A percentile compares a stretch with the other conserved stretches of the same genome.
Evolutionary conservation across 2,113 vertebrate genomes (phyloP).

Genomic region (Etia nguti): DNA sequence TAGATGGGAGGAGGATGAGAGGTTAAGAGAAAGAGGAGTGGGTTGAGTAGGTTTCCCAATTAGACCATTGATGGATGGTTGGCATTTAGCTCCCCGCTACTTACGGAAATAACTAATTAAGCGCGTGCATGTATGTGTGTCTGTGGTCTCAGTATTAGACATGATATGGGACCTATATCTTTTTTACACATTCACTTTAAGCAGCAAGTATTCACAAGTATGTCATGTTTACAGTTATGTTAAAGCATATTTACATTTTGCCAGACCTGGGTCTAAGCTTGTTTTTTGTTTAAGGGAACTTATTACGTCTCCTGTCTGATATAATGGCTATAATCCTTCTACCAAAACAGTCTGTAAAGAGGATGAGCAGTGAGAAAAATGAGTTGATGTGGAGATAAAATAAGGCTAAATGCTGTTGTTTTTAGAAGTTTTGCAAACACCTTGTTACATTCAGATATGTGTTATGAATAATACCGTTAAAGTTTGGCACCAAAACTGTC

Average conservation of each 20-base stretch:
- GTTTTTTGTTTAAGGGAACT: background rate
- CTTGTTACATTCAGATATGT: background rate
- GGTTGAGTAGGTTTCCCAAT: conserved; percentile 10
- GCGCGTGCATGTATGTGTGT: background rate
- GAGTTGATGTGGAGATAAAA: background rate
- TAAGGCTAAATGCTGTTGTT: background rate
- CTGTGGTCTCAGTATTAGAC: background rate
- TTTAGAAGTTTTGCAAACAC: background rate
- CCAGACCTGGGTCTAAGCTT: background rate
- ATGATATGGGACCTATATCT: background rate
- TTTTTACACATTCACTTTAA: background rate
- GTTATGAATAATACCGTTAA: background rate
- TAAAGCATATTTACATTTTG: background rate
- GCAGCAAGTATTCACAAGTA: background rate
- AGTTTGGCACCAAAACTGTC: background rate
- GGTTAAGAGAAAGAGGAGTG: background rate
- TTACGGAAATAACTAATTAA: conserved; percentile 62
- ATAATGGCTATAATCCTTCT: background rate
- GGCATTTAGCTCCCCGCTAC: conserved; percentile 57
- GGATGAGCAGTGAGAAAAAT: background rate
- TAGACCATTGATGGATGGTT: conserved; percentile 54
- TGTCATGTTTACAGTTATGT: background rate
- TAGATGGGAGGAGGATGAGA: background rate
- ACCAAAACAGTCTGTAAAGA: background rate
- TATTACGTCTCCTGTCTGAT: background rate